Conservation (phyloP, 1,140 invertebrate genomes). For the Reticulitermes speratus region DNA sequence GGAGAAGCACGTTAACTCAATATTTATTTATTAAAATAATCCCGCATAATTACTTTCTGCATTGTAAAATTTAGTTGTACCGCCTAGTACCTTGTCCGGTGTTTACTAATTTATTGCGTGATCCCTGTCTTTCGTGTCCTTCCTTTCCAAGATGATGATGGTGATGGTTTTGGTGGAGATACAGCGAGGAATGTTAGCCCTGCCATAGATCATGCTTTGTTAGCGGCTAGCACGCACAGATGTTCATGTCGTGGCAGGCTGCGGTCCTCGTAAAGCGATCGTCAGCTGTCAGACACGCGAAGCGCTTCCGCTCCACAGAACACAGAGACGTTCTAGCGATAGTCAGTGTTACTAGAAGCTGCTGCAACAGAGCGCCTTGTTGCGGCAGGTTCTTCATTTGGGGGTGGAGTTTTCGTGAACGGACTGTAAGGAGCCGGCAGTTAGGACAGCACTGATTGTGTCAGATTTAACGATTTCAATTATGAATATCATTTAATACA, state of each 20-base stretch:
- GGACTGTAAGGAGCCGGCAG: too few relatives aligned
- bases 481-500: too few relatives aligned
- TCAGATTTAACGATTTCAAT: too few relatives aligned
- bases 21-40: too few relatives aligned
- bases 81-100: neutral
- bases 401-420: too few relatives aligned
- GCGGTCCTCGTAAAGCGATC: neutral
- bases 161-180: neutral
- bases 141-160: neutral
- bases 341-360: too few relatives aligned
- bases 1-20: too few relatives aligned
- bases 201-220: neutral
- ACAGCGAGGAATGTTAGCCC: neutral
- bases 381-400: too few relatives aligned
- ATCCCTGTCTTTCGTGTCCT: neutral
- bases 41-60: neutral
- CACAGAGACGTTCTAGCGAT: too few relatives aligned
- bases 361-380: too few relatives aligned
- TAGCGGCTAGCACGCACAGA: neutral
- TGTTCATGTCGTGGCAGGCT: neutral
- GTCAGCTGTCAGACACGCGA: neutral
- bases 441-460: too few relatives aligned
- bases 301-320: neutral
- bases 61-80: neutral
- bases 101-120: neutral